A percentile compares a stretch with the other conserved stretches of the same genome.
Evolutionary conservation across 2,797 vertebrate genomes (phyloP).

Genomic region (Chloroceryle inda): DNA sequence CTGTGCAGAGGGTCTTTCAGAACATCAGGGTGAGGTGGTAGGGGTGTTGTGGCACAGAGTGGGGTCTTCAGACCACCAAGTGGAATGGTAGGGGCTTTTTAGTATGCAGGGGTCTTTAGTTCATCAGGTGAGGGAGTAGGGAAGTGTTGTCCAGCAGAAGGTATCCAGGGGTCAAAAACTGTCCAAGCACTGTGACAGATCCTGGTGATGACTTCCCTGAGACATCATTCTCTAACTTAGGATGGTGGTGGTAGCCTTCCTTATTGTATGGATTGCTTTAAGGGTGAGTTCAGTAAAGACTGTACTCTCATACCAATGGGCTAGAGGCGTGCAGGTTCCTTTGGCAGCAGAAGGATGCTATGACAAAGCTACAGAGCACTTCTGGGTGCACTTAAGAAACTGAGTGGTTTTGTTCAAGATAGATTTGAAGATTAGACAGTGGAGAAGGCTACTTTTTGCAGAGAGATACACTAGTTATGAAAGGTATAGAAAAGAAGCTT

Average conservation of each 20-base stretch:
- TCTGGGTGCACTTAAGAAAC: neutral
- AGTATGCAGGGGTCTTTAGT: neutral
- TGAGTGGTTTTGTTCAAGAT: neutral
- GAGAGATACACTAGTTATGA: neutral
- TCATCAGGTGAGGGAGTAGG: neutral
- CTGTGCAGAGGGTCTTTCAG: neutral
- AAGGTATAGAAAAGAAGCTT: neutral
- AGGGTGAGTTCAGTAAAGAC: neutral
- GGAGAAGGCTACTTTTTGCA: neutral
- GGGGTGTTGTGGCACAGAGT: neutral
- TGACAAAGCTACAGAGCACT: neutral
- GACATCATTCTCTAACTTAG: neutral
- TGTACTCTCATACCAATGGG: fast-evolving
- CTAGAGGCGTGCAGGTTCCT: neutral
- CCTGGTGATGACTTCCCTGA: neutral
- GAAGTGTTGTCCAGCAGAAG: neutral
- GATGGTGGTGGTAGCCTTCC: neutral
- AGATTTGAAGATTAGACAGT: neutral
- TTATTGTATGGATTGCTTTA: neutral
- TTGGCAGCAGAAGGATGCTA: neutral
- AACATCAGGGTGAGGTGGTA: neutral
- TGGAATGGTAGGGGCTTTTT: neutral
- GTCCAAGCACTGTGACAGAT: neutral
- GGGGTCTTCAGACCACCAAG: neutral
- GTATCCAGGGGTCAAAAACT: neutral